Conservation (phyloP, 2,797 vertebrate species). For the Sylvia borin region DNA sequence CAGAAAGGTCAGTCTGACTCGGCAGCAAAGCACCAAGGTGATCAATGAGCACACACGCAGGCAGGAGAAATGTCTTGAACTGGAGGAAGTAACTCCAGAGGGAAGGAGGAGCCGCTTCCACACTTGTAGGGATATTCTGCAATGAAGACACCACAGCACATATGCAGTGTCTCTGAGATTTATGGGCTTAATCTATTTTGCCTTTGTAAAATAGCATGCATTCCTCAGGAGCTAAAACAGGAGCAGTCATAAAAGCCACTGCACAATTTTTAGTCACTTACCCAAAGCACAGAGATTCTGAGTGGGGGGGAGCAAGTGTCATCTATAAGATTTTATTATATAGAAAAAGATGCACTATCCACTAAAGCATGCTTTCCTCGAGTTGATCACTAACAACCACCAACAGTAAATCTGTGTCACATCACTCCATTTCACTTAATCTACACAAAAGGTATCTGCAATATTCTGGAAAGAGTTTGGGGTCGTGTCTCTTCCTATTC, state of each 20-base stretch:
- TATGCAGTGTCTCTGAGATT: not conserved
- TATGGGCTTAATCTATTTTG: not conserved
- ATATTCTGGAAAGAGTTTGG: not conserved
- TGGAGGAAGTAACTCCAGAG: too few relatives aligned
- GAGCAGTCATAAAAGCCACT: not conserved
- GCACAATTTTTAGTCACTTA: not conserved
- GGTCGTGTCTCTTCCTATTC: not conserved
- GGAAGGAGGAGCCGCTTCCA: not conserved
- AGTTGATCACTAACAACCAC: not conserved
- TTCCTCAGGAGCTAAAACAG: not conserved
- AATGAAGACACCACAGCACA: not conserved
- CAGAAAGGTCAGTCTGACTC: not conserved
- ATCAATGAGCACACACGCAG: fast-evolving
- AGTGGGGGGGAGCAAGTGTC: not conserved
- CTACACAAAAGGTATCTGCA: not conserved
- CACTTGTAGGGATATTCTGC: not conserved
- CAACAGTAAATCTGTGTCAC: not conserved
- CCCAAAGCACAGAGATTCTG: not conserved
- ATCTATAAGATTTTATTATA: not conserved
- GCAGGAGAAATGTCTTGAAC: not conserved
- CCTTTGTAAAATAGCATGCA: not conserved
- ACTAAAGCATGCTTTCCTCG: not conserved
- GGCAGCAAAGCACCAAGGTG: not conserved
- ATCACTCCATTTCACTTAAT: not conserved
- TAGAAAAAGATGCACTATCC: not conserved